Percentiles rank a stretch among this genome's conserved stretches.
Evolutionary conservation across 2,797 vertebrate species (phyloP).

Genomic region (Pampus argenteus): DNA sequence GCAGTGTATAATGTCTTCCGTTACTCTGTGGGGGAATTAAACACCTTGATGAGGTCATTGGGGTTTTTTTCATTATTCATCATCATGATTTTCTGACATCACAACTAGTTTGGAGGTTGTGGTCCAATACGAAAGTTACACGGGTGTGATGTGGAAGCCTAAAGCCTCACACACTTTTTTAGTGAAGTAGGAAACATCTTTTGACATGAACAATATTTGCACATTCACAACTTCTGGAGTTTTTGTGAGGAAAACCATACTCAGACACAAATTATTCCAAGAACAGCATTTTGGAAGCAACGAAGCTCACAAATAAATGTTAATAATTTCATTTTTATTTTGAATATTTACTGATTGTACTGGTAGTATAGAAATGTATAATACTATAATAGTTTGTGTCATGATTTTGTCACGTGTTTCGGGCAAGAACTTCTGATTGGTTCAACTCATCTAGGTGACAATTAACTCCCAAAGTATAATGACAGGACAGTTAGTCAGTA

Average conservation of each 20-base stretch:
- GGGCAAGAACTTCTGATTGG: neutral
- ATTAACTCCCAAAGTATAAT: neutral
- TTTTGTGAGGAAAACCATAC: no score
- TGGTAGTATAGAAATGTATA: neutral
- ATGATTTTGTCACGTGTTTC: neutral
- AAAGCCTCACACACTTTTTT: neutral
- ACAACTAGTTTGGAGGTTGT: no score
- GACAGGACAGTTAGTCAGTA: neutral
- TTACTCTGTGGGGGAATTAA: neutral
- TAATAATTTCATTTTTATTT: no score
- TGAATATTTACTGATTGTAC: neutral
- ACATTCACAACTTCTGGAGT: no score
- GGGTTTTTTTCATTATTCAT: no score
- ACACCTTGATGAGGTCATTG: neutral
- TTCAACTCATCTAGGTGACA: neutral
- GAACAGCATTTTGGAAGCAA: neutral
- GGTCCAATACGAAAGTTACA: no score
- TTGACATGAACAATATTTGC: no score
- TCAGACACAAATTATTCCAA: no score
- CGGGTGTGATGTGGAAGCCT: no score
- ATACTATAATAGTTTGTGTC: no score
- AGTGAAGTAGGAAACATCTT: neutral
- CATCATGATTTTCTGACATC: no score
- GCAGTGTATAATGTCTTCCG: neutral
- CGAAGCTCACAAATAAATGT: neutral